Conservation (phyloP, 2,797 vertebrate genomes). For the Tachyglossus aculeatus region DNA sequence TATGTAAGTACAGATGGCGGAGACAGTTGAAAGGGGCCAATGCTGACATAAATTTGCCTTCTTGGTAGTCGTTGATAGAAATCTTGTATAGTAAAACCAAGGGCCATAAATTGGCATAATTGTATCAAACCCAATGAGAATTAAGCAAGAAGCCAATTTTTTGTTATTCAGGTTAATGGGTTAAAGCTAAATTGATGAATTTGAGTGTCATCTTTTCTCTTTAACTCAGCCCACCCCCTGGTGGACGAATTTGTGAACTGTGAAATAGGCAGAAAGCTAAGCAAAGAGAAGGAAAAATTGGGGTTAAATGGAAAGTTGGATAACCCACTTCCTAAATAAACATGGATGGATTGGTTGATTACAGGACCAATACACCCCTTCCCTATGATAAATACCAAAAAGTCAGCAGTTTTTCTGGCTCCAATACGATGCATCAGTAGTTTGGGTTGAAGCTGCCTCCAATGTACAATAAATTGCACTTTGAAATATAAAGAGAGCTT, state of each 20-base stretch:
- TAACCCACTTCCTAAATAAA: not conserved
- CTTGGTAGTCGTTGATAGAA: slow-evolving; percentile 56
- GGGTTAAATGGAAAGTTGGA: accelerated
- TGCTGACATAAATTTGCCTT: slow-evolving; percentile 69
- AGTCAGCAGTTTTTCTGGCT: slow-evolving; percentile 6
- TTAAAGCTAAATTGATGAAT: not conserved
- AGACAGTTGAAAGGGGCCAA: slow-evolving; percentile 64
- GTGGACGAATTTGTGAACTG: not conserved
- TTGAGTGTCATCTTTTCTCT: not conserved
- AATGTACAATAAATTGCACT: not conserved
- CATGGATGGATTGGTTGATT: not conserved
- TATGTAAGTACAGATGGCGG: slow-evolving; percentile 71
- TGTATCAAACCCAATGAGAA: not conserved
- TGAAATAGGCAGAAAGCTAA: not conserved
- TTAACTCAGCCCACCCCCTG: not conserved
- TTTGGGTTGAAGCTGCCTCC: not conserved
- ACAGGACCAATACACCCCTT: too few relatives aligned
- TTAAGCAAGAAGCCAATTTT: not conserved
- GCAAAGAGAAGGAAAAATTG: not conserved
- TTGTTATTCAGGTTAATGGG: slow-evolving; percentile 28
- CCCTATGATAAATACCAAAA: slow-evolving; percentile 17
- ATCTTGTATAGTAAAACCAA: slow-evolving; percentile 23
- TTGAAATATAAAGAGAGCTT: not conserved
- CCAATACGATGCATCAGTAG: not conserved
- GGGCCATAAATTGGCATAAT: not conserved